Conservation (phyloP, 2,888 invertebrate species). For the Epiblema foenella region DNA sequence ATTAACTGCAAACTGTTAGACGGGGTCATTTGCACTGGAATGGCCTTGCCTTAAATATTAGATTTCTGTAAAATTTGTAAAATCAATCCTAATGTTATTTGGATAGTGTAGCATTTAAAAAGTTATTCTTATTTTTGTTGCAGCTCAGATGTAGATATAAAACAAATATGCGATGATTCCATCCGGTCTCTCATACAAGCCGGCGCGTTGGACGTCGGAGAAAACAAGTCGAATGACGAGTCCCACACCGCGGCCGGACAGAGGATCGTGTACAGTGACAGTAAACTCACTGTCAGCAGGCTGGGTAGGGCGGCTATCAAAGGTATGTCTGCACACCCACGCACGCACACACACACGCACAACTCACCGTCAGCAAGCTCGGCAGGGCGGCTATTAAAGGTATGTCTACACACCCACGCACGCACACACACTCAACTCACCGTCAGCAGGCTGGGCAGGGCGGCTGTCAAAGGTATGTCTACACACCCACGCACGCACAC, state of each 20-base stretch:
- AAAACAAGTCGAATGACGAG: conserved; percentile 13
- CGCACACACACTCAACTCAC: neutral
- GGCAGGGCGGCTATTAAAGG: too few relatives aligned
- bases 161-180: conserved; percentile 62
- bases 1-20: too few relatives aligned
- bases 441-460: too few relatives aligned
- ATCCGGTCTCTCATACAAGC: conserved; percentile 59
- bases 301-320: conserved; percentile 93
- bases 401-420: neutral
- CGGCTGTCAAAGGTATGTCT: too few relatives aligned
- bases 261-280: conserved; percentile 58
- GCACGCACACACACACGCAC: neutral
- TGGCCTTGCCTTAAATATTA: too few relatives aligned
- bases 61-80: too few relatives aligned
- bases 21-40: too few relatives aligned
- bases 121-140: neutral
- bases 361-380: too few relatives aligned
- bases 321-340: conserved; percentile 73
- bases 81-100: too few relatives aligned
- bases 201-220: conserved; percentile 61
- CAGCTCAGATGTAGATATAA: conserved; percentile 58
- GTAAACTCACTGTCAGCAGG: conserved; percentile 84
- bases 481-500: too few relatives aligned
- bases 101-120: too few relatives aligned
- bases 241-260: conserved; percentile 23